Base-by-base conservation (phyloP, 2,888 invertebrate species). In the Sarcophaga caerulescens region DNA sequence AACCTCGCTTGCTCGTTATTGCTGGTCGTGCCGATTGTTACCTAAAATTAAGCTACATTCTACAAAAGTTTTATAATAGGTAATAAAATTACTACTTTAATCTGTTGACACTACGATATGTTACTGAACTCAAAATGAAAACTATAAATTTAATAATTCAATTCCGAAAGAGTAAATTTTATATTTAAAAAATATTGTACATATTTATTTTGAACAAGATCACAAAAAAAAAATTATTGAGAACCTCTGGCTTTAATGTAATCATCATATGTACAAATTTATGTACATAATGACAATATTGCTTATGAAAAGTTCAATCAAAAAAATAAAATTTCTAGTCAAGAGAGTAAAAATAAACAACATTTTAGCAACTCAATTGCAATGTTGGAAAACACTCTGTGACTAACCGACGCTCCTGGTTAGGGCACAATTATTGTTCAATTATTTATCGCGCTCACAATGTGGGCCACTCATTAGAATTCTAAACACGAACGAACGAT, bases 401-500 rank as follows among this genome's bases (percentile, higher is more conserved):
- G 25, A 45, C 12, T 21, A 45, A 14, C 47, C 47, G 5, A 10
- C 23, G 17, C 17, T 57, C 45, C 10, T 63, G 23, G 62, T 63
- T 62, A 17, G 21, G 47, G 12, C 47, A 63, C 63, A 63, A 35
- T 78, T 59, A 76, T 47, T 71, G 44, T 6, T 59, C 23, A 4
- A 14, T 14, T 25, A 25, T 47, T 76, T 21, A 73, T 47, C 52
- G 25, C 52, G 69, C 47, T 62, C 52, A 23, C 63, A 76, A 82
- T 71, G 70, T 80, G 63, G 75, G 68, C 12, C 63, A 21, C 52
- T 74, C 44, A 69, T 85, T 85, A 83, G 73, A 85, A 85, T 85
- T 81, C 76, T 23, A 80, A 73, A 62, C 79, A 80, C 73, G 82
- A 76, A 57, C 52, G 52, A 17, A 35, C 69, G n/a, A 76, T 44